These are phyloP conservation scores for Plebejus melissa DNA, from an alignment of 2,888 invertebrate species.

Conservation along the genomic window DNA sequence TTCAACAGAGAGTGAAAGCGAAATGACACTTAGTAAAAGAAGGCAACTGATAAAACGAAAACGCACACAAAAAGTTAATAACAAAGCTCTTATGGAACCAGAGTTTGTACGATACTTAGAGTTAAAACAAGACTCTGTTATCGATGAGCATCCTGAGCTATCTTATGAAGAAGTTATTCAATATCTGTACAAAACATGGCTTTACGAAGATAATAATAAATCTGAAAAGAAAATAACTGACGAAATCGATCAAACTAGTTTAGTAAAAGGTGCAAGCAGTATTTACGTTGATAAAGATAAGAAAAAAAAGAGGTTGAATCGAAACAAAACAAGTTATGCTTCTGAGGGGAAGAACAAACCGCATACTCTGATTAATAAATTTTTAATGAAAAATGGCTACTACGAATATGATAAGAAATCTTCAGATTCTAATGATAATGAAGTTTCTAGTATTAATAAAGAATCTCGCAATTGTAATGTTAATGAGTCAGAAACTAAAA, in stretches of 20 bases:
- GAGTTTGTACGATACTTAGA: constrained; percentile 73
- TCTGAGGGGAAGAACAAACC: neutral
- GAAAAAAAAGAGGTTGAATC: constrained; percentile 33
- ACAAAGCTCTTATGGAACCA: constrained; percentile 33
- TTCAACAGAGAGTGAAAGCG: constrained; percentile 43
- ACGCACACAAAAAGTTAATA: constrained; percentile 21
- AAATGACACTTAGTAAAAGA: constrained; percentile 44
- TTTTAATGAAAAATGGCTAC: constrained; percentile 18
- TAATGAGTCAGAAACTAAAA: constrained; percentile 37
- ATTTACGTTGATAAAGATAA: constrained; percentile 31
- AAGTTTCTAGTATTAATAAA: neutral
- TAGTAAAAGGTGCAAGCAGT: constrained; percentile 47
- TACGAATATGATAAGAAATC: constrained; percentile 7
- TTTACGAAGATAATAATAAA: constrained; percentile 60
- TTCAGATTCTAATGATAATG: neutral
- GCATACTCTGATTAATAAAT: neutral
- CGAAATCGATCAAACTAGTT: constrained; percentile 45
- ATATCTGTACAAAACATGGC: constrained; percentile 73
- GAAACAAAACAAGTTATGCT: neutral
- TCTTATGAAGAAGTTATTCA: constrained; percentile 59
- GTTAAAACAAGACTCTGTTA: constrained; percentile 62
- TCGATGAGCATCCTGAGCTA: constrained; percentile 72
- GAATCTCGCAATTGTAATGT: neutral
- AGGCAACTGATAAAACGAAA: constrained; percentile 41
- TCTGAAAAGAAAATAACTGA: constrained; percentile 50